Percentiles rank a stretch among this genome's conserved stretches.
Evolutionary conservation across 2,888 invertebrate species (phyloP).

Genomic region (Acanthosoma haemorrhoidale): DNA sequence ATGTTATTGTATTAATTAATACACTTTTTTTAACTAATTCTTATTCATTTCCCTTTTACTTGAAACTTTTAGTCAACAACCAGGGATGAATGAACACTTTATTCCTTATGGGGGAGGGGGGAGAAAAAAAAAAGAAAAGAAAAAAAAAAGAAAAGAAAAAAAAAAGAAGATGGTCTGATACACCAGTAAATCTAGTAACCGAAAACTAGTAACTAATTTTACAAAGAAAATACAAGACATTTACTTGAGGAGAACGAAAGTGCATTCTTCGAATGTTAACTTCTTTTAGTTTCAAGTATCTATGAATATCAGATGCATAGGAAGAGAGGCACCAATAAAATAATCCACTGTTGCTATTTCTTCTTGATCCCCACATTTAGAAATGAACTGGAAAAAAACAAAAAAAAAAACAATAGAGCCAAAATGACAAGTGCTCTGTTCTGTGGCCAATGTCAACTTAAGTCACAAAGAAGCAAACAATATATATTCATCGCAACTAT

Average conservation of each 20-base stretch:
- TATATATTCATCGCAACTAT: background rate
- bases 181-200: no score
- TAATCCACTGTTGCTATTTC: background rate
- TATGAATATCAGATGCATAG: conserved; percentile 20
- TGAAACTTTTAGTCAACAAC: no score
- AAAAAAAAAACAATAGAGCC: background rate
- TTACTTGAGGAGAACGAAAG: conserved; percentile 52
- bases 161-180: no score
- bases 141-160: no score
- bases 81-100: no score
- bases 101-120: no score
- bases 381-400: background rate
- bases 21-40: no score
- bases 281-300: conserved; percentile 27
- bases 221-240: background rate
- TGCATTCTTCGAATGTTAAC: conserved; percentile 40
- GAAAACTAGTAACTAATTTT: background rate
- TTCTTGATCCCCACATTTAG: background rate
- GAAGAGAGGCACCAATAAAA: conserved; percentile 21
- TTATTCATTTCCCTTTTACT: no score
- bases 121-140: no score
- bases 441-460: background rate
- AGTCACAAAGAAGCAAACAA: background rate
- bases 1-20: no score
- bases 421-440: no score